Percentiles rank a stretch among this genome's conserved stretches.
These are phyloP conservation scores for Bujurquina vittata DNA, from an alignment of 2,113 vertebrate species.

Conservation along the genomic window DNA sequence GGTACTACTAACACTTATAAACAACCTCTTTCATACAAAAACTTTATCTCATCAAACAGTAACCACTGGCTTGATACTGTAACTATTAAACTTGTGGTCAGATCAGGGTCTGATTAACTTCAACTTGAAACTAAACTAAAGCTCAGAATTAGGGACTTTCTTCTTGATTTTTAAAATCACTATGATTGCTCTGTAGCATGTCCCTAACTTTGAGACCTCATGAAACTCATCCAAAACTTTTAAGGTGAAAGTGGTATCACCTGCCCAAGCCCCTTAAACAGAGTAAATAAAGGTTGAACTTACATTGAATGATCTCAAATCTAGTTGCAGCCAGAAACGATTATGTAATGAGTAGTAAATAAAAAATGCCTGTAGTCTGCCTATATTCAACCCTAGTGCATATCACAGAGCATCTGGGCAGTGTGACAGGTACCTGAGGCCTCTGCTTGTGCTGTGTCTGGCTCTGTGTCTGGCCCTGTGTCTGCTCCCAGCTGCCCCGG, in stretches of 20 bases:
- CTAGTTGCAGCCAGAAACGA: neutral
- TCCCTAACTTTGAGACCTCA: neutral
- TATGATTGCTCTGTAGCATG: neutral
- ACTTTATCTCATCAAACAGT: neutral
- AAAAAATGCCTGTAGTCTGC: neutral
- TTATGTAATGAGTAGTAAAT: neutral
- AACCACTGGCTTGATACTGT: neutral
- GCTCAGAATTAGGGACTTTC: neutral
- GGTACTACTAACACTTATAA: neutral
- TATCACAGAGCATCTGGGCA: neutral
- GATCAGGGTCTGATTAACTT: neutral
- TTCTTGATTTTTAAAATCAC: neutral
- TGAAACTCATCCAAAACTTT: neutral
- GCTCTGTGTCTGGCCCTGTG: slow-evolving; percentile 95
- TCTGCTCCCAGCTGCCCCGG: slow-evolving; percentile 97
- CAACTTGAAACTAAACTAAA: neutral
- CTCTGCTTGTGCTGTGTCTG: slow-evolving; percentile 93
- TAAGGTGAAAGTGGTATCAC: neutral
- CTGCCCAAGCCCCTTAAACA: neutral
- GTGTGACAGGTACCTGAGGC: slow-evolving; percentile 78
- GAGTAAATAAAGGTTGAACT: neutral
- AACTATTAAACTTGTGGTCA: neutral
- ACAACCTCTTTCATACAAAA: neutral
- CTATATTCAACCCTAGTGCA: neutral
- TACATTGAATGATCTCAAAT: neutral